Conservation (phyloP, 1,140 invertebrate species). For the Callitettix versicolor region DNA sequence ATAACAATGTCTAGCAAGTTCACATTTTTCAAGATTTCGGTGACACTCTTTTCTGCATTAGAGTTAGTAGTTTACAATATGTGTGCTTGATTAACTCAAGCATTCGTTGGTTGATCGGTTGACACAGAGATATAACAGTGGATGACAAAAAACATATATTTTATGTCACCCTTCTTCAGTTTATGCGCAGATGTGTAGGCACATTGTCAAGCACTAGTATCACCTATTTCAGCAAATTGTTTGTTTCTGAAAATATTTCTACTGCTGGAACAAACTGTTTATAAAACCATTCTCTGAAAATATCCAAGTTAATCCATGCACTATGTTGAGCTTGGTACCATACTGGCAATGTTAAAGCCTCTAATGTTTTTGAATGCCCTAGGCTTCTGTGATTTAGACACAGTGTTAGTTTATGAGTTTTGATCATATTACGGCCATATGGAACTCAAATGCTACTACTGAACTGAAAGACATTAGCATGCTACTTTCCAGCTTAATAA, state of each 20-base stretch:
- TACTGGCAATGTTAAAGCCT: slow-evolving; percentile 14
- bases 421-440: too few relatives aligned
- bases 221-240: slow-evolving; percentile 22
- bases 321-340: slow-evolving; percentile 24
- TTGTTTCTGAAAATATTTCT: slow-evolving; percentile 18
- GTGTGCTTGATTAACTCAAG: slow-evolving; percentile 26
- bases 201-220: slow-evolving; percentile 29
- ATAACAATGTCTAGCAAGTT: too few relatives aligned
- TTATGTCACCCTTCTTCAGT: slow-evolving; percentile 23
- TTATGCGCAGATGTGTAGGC: slow-evolving; percentile 23
- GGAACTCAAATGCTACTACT: too few relatives aligned
- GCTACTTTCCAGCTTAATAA: too few relatives aligned
- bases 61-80: slow-evolving; percentile 15
- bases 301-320: slow-evolving; percentile 25
- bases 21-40: too few relatives aligned
- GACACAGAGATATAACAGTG: slow-evolving; percentile 35
- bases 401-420: too few relatives aligned
- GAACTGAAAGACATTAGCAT: too few relatives aligned
- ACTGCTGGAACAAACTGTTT: slow-evolving; percentile 27
- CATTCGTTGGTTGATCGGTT: slow-evolving; percentile 32
- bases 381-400: slow-evolving; percentile 24
- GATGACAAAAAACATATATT: slow-evolving; percentile 31
- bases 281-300: slow-evolving; percentile 29
- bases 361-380: slow-evolving; percentile 22
- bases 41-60: too few relatives aligned